Evolutionary conservation across 1,140 invertebrate genomes (phyloP).

Genomic region (Rhynchophorus ferrugineus): DNA sequence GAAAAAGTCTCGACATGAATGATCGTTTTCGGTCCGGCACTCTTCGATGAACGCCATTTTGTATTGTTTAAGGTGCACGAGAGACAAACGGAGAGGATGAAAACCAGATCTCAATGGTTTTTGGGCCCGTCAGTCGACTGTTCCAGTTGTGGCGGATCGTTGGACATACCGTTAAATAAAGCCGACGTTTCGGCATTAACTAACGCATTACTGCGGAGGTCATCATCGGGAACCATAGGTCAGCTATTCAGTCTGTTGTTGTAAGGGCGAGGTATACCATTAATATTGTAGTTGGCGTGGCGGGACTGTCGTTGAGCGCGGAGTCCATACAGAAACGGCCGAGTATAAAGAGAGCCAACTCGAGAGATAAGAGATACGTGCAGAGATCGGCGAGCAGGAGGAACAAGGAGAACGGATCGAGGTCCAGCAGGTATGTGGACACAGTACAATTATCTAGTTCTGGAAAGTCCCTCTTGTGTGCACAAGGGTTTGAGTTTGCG

Average conservation of each 20-base stretch:
- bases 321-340: conserved; percentile 59
- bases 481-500: no score
- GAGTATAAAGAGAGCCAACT: conserved; percentile 54
- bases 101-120: conserved; percentile 91
- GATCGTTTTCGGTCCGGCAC: no score
- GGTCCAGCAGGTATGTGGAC: conserved; percentile 40
- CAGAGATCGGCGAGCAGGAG: conserved; percentile 59
- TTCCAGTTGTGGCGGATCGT: conserved; percentile 46
- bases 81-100: conserved; percentile 86
- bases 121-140: conserved; percentile 61
- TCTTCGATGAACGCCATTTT: no score
- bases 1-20: no score
- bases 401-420: conserved; percentile 59
- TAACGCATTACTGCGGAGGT: conserved; percentile 34
- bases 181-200: conserved; percentile 44
- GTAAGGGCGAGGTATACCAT: not conserved
- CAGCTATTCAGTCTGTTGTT: not conserved
- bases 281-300: conserved; percentile 42
- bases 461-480: no score
- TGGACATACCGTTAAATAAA: conserved; percentile 47
- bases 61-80: conserved; percentile 91
- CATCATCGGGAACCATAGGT: conserved; percentile 41
- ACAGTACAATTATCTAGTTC: no score
- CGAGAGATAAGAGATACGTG: conserved; percentile 58
- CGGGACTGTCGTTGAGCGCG: conserved; percentile 58